Percentiles rank a stretch among this genome's conserved stretches.
Conservation (phyloP, 2,888 invertebrate species). For the Eustalomyia histrio region DNA sequence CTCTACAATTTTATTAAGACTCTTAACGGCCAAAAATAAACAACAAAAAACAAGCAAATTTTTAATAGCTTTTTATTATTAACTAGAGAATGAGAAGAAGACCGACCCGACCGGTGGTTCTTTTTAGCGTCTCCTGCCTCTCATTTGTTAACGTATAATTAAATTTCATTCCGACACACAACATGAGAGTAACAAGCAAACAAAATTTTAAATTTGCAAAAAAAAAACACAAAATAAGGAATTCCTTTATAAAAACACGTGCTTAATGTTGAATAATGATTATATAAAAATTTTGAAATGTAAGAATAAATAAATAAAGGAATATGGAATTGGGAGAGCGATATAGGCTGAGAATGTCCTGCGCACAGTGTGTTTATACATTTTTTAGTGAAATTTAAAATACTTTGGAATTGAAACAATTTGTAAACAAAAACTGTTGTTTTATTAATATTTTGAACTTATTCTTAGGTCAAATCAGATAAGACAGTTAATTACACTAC, state of each 20-base stretch:
- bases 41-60: not conserved
- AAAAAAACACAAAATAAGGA: conserved; percentile 30
- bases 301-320: not conserved
- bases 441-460: not conserved
- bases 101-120: not conserved
- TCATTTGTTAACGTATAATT: conserved; percentile 37
- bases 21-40: not conserved
- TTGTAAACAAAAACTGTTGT: not conserved
- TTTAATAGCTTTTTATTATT: conserved; percentile 5
- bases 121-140: not conserved
- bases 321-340: not conserved
- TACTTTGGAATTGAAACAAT: conserved; percentile 2
- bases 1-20: conserved; percentile 38
- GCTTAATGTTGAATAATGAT: conserved; percentile 11
- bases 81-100: not conserved
- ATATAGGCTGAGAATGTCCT: not conserved
- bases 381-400: not conserved
- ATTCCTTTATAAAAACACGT: conserved; percentile 51
- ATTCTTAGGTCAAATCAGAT: not conserved
- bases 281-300: not conserved
- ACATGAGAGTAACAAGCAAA: conserved; percentile 8
- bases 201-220: conserved; percentile 26
- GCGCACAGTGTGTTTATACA: not conserved
- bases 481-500: not conserved
- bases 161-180: conserved; percentile 66